Evolutionary conservation across 2,113 vertebrate species (phyloP).

Genomic region (Zosterops lateralis): DNA sequence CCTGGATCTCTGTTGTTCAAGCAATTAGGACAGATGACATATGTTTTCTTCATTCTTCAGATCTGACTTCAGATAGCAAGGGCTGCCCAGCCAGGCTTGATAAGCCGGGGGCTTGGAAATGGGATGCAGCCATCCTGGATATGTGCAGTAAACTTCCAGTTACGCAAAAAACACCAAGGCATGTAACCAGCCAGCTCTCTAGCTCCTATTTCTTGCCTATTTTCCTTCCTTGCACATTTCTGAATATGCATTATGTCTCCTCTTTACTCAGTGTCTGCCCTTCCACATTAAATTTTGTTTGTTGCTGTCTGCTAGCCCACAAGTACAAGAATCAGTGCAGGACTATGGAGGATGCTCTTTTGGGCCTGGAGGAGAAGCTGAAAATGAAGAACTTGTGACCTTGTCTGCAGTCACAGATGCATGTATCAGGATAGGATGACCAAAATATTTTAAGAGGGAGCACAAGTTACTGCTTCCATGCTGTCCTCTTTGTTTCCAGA

Average conservation of each 20-base stretch:
- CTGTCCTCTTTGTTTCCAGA: neutral
- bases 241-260: neutral
- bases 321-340: neutral
- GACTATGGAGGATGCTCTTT: neutral
- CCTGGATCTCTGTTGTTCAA: neutral
- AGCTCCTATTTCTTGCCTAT: neutral
- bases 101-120: neutral
- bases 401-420: neutral
- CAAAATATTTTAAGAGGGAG: neutral
- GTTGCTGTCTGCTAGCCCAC: neutral
- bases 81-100: neutral
- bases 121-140: neutral
- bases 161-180: neutral
- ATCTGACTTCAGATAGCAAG: neutral
- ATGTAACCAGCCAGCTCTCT: neutral
- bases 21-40: neutral
- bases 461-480: neutral
- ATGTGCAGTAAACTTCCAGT: neutral
- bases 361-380: neutral
- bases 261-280: neutral
- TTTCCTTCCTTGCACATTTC: neutral
- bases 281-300: neutral
- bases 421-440: neutral
- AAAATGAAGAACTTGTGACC: neutral
- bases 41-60: neutral